Evolutionary conservation across 2,113 vertebrate genomes (phyloP).

Genomic region (Excalfactoria chinensis): DNA sequence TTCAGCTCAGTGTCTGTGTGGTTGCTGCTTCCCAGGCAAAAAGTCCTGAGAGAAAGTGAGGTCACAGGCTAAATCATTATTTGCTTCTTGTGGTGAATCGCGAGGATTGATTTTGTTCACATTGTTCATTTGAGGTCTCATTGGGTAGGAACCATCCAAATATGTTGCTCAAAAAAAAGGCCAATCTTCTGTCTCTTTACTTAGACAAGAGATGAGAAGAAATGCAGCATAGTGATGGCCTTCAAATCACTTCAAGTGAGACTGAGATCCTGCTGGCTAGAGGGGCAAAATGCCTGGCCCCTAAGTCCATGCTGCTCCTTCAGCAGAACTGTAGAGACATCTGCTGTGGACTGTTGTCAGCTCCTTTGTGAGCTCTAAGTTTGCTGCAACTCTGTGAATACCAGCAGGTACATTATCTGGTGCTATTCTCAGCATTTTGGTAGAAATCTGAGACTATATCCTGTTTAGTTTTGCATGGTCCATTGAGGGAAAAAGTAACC

Average conservation of each 20-base stretch:
- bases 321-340: not conserved
- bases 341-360: not conserved
- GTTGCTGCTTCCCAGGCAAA: not conserved
- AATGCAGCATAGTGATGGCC: not conserved
- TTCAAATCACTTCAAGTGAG: not conserved
- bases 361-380: not conserved
- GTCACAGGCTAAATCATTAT: not conserved
- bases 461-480: not conserved
- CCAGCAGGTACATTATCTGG: not conserved
- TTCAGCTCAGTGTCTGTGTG: not conserved
- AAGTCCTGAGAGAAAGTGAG: not conserved
- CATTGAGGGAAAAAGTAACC: not conserved
- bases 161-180: not conserved
- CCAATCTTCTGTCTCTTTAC: not conserved
- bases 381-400: not conserved
- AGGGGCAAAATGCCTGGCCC: not conserved
- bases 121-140: not conserved
- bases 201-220: not conserved
- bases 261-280: not conserved
- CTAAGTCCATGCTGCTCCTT: not conserved
- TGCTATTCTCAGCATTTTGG: not conserved
- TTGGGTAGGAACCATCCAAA: not conserved
- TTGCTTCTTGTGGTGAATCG: not conserved
- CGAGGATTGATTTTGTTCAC: not conserved
- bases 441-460: not conserved